phyloP scores from a whole-genome alignment of 2,888 invertebrate species.

The Gonocerus acuteangulatus region DNA sequence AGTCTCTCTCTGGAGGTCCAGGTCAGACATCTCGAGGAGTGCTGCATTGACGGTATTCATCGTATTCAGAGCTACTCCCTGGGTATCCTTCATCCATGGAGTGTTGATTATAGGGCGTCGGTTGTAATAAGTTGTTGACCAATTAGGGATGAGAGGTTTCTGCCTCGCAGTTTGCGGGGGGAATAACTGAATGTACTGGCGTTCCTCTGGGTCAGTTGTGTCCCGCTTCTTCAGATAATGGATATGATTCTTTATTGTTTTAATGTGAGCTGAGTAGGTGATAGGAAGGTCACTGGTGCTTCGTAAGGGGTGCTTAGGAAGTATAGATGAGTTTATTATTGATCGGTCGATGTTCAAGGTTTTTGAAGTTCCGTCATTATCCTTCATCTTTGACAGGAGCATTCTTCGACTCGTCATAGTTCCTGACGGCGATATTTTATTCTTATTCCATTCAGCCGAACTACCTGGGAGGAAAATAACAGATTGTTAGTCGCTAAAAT shows the following conservation, averaged over 20 bases:
- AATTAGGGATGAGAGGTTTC: slow-evolving; percentile 27
- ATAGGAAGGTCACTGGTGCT: no score
- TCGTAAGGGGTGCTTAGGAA: no score
- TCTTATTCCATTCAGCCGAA: no score
- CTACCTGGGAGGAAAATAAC: no score
- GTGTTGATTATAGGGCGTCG: slow-evolving; percentile 28
- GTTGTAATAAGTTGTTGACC: slow-evolving; percentile 28
- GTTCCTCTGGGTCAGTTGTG: background rate
- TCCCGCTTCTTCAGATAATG: slow-evolving; percentile 3
- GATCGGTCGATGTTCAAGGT: no score
- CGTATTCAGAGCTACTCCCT: slow-evolving; percentile 25
- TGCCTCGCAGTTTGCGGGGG: slow-evolving; percentile 20
- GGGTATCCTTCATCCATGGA: slow-evolving; percentile 30
- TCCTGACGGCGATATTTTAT: no score
- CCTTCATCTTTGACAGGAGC: no score
- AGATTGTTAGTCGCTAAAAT: no score
- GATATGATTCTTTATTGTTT: background rate
- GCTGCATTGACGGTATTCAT: slow-evolving; percentile 30
- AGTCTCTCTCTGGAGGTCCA: slow-evolving; percentile 31
- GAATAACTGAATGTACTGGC: slow-evolving; percentile 18
- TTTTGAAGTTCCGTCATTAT: no score
- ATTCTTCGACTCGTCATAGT: no score
- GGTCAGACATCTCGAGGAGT: slow-evolving; percentile 29
- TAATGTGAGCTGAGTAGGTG: no score
- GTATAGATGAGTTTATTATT: no score